Conservation (phyloP, 2,888 invertebrate genomes). For the Drosophila macrospina region DNA sequence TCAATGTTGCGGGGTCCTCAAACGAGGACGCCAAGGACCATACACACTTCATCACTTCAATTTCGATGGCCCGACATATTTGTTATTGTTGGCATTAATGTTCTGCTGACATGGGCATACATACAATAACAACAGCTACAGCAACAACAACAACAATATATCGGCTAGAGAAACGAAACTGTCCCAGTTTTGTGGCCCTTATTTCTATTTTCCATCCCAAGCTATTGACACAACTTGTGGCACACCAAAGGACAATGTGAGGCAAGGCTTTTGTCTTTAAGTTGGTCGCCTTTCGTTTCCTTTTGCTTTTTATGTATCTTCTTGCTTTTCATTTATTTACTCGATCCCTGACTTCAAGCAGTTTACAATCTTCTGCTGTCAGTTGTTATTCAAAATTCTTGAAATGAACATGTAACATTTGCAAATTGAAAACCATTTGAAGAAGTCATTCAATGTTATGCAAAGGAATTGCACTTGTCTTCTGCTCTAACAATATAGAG, state of each 20-base stretch:
- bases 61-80: slow-evolving; percentile 66
- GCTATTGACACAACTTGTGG: slow-evolving; percentile 60
- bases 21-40: slow-evolving; percentile 11
- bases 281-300: slow-evolving; percentile 48
- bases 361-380: slow-evolving; percentile 18
- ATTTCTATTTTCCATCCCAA: slow-evolving; percentile 18
- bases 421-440: neutral
- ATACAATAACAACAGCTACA: neutral
- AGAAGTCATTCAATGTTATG: too few relatives aligned
- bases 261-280: slow-evolving; percentile 68
- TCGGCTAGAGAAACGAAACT: slow-evolving; percentile 40
- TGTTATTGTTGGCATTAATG: slow-evolving; percentile 71
- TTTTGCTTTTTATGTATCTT: slow-evolving; percentile 3
- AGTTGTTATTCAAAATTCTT: slow-evolving; percentile 3
- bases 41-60: slow-evolving; percentile 72
- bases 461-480: neutral
- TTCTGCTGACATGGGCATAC: slow-evolving; percentile 64
- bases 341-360: slow-evolving; percentile 12
- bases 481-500: neutral
- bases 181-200: slow-evolving; percentile 32
- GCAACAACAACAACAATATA: slow-evolving; percentile 12
- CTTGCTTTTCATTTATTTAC: slow-evolving; percentile 1
- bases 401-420: slow-evolving; percentile 3
- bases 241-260: slow-evolving; percentile 57
- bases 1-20: slow-evolving; percentile 45